Evolutionary conservation across 1,140 invertebrate genomes (phyloP).

Genomic region (Apis dorsata): DNA sequence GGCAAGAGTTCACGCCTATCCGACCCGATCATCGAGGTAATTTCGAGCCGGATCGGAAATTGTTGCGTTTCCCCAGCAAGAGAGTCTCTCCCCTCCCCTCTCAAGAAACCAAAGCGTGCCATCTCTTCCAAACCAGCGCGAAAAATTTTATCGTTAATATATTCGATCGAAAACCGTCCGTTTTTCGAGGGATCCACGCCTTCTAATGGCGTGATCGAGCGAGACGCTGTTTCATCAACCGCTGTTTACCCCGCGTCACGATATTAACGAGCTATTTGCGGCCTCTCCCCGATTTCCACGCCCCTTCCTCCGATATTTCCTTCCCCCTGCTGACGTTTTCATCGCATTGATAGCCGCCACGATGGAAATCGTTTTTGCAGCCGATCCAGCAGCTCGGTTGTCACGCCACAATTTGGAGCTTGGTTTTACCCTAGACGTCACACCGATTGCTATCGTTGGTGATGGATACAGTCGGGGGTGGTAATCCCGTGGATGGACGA

Average conservation of each 20-base stretch:
- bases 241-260: conserved; percentile 40
- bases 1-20: neutral
- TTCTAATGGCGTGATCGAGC: conserved; percentile 6
- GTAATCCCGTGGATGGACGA: neutral
- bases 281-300: conserved; percentile 2
- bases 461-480: neutral
- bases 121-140: neutral
- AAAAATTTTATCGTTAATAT: conserved; percentile 28
- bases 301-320: neutral
- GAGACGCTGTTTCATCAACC: neutral
- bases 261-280: conserved; percentile 52
- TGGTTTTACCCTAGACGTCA: neutral
- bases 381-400: neutral
- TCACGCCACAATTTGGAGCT: neutral
- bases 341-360: neutral
- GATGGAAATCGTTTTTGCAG: conserved; percentile 28
- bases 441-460: neutral
- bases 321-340: conserved; percentile 18
- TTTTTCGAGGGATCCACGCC: neutral
- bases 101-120: neutral
- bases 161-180: no score
- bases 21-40: neutral
- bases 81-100: no score
- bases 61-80: neutral
- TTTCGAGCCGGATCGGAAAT: conserved; percentile 5